Percentiles rank a stretch among this genome's conserved stretches.
phyloP scores from a whole-genome alignment of 2,888 invertebrate genomes.

The Drosophila quasianomalipes region DNA sequence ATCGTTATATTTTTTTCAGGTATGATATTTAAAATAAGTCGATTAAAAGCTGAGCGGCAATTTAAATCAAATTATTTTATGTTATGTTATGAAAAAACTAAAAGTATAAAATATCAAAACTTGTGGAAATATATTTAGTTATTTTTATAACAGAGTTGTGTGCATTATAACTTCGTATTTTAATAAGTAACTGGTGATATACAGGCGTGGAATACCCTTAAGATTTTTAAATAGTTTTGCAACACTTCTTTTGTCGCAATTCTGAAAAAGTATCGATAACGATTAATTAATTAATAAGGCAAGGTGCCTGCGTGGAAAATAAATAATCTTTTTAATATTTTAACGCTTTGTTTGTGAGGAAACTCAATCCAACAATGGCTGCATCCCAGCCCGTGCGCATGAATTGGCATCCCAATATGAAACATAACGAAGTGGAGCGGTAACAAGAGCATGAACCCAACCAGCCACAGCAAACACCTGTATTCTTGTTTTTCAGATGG shows the following conservation, averaged over 20 bases:
- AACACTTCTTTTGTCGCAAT: not conserved
- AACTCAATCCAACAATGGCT: conserved; percentile 84
- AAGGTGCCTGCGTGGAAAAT: conserved; percentile 73
- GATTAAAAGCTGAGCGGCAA: not conserved
- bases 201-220: not conserved
- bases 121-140: not conserved
- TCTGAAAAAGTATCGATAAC: conserved; percentile 16
- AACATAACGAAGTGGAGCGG: conserved; percentile 93
- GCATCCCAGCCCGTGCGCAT: conserved; percentile 86
- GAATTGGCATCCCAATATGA: conserved; percentile 91
- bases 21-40: not conserved
- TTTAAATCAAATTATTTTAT: not conserved
- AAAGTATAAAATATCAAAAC: not conserved
- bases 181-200: not conserved
- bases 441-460: conserved; percentile 70
- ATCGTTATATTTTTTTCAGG: conserved; percentile 1
- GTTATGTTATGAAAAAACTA: not conserved
- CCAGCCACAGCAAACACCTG: conserved; percentile 20
- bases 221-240: not conserved
- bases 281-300: conserved; percentile 30
- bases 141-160: not conserved
- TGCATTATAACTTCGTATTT: not conserved
- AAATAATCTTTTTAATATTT: conserved; percentile 39
- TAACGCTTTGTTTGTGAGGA: conserved; percentile 16
- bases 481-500: conserved; percentile 88